Evolutionary conservation across 2,888 invertebrate species (phyloP), one percentile per base, ranked within the genome.

Genomic region (Gastrophysa polygoni): DNA sequence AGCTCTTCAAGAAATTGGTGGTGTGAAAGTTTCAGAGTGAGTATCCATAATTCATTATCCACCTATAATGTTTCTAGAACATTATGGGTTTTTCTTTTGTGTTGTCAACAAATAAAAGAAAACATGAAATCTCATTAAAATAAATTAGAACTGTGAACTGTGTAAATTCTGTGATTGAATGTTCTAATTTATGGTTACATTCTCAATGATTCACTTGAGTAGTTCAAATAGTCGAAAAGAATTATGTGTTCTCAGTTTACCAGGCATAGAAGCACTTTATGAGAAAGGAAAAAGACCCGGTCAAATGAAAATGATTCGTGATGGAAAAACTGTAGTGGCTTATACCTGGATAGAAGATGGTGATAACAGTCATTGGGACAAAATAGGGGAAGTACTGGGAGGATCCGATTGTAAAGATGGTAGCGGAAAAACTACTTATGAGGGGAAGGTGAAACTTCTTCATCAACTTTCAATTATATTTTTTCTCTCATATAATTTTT

Each of bases 371-470:
- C 80, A 78, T 68, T 98, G 97, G 97, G 87, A 87, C 62, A 90
- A 93, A 78, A 84, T 97, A 14, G 97, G 97, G 0, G 95, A 96
- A 77, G 95, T 97, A 1, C 87, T 94, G 75, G 95, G 97, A 0
- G 88, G 89, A 2, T 85, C 85, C 0, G 83, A 82, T n/a, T n/a
- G n/a, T 1, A 88, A 90, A 68, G 82, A 81, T 3, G 83, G 85
- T 0, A 86, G 88, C 0, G 92, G 91, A 20, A 95, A 93, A 81
- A 89, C 90, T 5, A 83, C 92, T 74, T 88, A 87, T 76, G 91
- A 96, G 77, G 97, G 97, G 71, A 89, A 92, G 84, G 90, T 90
- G 14, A 38, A 4, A 74, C 32, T 5, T 48, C 7, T 1, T 21
- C 17, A 14, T n/a, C n/a, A n/a, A n/a, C n/a, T n/a, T n/a, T n/a